A percentile compares a stretch with the other conserved stretches of the same genome.
These are phyloP conservation scores for Cheilosia soror DNA, from an alignment of 2,888 invertebrate species.

Conservation along the genomic window DNA sequence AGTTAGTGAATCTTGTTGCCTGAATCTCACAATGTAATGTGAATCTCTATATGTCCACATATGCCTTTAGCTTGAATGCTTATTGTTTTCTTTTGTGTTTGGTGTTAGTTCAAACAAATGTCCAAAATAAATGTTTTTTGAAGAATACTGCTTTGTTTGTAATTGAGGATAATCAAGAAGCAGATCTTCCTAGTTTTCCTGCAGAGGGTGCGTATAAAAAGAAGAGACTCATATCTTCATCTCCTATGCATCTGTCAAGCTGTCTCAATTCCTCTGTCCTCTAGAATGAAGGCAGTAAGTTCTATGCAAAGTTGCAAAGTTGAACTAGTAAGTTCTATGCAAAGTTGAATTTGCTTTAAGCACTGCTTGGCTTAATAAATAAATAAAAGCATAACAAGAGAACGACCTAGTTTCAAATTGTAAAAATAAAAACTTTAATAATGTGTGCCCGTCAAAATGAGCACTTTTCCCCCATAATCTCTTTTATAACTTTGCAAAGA, in stretches of 20 bases:
- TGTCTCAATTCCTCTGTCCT: too few species aligned
- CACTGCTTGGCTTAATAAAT: too few species aligned
- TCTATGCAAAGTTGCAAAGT: too few species aligned
- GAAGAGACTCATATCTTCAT: too few species aligned
- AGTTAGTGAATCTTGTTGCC: constrained; percentile 22
- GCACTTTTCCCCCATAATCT: background rate
- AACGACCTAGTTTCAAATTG: too few species aligned
- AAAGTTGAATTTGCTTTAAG: too few species aligned
- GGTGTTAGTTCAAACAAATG: background rate
- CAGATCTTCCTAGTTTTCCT: background rate
- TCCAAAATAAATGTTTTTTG: constrained; percentile 12
- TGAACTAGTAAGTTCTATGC: too few species aligned
- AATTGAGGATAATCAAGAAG: background rate
- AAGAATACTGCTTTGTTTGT: background rate
- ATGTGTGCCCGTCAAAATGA: background rate
- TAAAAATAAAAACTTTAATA: background rate
- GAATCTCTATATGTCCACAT: constrained; percentile 7
- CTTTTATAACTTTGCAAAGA: constrained; percentile 90
- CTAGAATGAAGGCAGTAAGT: too few species aligned
- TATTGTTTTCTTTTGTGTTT: background rate
- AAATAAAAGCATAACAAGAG: background rate
- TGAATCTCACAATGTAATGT: constrained; percentile 16
- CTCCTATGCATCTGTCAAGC: too few species aligned
- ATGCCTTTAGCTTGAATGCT: background rate
- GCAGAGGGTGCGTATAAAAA: too few species aligned